Conservation (phyloP, 2,797 vertebrate species). For the Delichon dasypus region DNA sequence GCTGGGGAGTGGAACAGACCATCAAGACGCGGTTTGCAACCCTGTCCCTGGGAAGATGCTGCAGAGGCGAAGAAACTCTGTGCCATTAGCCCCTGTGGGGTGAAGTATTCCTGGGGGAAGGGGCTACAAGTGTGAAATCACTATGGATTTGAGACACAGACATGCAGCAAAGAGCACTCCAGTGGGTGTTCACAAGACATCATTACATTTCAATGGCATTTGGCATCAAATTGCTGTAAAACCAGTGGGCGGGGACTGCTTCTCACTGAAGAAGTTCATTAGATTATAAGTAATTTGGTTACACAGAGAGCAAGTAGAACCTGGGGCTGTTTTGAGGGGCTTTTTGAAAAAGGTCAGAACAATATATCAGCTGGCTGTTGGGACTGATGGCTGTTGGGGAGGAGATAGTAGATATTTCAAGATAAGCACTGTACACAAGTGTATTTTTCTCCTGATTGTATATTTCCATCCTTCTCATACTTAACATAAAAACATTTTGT, state of each 20-base stretch:
- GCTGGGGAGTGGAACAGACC: not conserved
- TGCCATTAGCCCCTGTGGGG: accelerated
- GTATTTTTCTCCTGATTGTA: not conserved
- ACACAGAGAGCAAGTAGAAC: slow-evolving; percentile 23
- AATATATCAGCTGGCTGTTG: not conserved
- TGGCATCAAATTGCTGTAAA: slow-evolving; percentile 41
- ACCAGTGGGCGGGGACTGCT: slow-evolving; percentile 42
- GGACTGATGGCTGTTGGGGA: not conserved
- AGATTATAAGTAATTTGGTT: slow-evolving; percentile 59
- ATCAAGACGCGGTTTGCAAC: accelerated
- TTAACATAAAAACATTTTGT: not conserved
- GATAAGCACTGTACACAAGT: not conserved
- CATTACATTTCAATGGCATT: slow-evolving; percentile 35
- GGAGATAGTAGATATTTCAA: not conserved
- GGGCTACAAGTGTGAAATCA: not conserved
- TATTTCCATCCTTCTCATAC: not conserved
- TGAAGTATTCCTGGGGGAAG: not conserved
- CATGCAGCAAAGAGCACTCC: not conserved
- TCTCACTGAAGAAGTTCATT: slow-evolving; percentile 56
- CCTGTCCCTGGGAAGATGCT: not conserved
- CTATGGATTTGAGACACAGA: not conserved
- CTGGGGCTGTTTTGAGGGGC: slow-evolving; percentile 33
- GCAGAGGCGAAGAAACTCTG: not conserved
- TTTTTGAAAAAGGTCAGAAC: slow-evolving; percentile 46
- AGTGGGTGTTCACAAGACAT: slow-evolving; percentile 37